These are phyloP conservation scores for Drosophila paracracens DNA, from an alignment of 2,888 invertebrate species.

Conservation along the genomic window DNA sequence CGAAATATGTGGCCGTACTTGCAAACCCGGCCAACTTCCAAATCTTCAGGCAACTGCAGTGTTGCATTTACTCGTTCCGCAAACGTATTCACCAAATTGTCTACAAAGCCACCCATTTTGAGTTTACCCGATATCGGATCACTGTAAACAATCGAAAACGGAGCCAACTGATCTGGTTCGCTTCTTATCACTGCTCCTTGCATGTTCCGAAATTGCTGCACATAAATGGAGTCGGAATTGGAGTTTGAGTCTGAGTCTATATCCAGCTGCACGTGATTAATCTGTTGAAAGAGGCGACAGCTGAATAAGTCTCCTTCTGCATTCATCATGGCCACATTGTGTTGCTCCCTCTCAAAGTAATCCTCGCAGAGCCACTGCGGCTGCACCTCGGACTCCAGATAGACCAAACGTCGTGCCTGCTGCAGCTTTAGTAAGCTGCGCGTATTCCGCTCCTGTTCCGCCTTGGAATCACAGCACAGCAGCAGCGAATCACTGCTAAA, in stretches of 20 bases:
- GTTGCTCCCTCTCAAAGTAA: slow-evolving; percentile 8
- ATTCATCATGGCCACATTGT: slow-evolving; percentile 5
- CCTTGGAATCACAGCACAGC: background rate
- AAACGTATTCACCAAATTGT: background rate
- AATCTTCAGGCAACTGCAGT: slow-evolving; percentile 14
- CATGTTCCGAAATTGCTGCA: slow-evolving; percentile 7
- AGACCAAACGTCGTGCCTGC: slow-evolving; percentile 1
- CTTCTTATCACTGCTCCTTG: slow-evolving; percentile 1
- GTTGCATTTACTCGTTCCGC: slow-evolving; percentile 1
- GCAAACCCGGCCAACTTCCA: background rate
- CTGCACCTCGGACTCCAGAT: background rate
- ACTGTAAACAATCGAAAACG: fast-evolving
- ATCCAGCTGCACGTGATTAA: background rate
- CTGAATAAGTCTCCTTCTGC: background rate
- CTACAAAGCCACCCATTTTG: background rate
- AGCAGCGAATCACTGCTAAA: background rate
- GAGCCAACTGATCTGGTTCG: background rate
- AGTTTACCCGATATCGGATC: background rate
- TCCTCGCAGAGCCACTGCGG: background rate
- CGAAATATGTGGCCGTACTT: slow-evolving; percentile 2
- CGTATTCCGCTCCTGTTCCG: slow-evolving; percentile 2
- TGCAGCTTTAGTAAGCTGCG: background rate
- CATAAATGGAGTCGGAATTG: background rate
- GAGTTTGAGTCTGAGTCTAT: background rate
- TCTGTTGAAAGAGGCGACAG: background rate